Evolutionary conservation across 1,140 invertebrate genomes (phyloP), one percentile per base, ranked within the genome.

Genomic region (Caenorhabditis latens): DNA sequence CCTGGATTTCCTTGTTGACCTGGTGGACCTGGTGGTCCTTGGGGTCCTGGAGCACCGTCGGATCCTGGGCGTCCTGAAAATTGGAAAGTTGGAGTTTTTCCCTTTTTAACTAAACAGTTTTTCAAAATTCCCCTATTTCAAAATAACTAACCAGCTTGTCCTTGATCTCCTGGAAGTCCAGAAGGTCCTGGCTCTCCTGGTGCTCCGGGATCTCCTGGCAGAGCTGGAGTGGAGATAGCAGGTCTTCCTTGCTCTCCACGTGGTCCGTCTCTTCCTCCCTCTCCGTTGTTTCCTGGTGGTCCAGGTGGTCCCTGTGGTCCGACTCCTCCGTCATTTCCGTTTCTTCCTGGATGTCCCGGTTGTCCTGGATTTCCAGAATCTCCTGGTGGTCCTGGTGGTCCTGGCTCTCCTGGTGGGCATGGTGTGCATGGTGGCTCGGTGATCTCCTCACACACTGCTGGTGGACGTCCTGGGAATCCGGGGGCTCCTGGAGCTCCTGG

Each of bases 241-340:
- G 92, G 92, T 87, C 92, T 67, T 65, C 91, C 91, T 55, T 91
- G 90, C 24, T 92, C 91, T 67, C 91, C 91, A 84, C 92, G 88
- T 19, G 89, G 86, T 84, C 91, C 91, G 55, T 92, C 92, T 43
- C 89, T 75, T 50, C 92, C 91, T 19, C 53, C 43, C 65, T 88
- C 83, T 55, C 90, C 90, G 21, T 58, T 63, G 21, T 90, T 87
- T 86, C 91, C 91, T 16, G 91, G 90, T 19, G 88, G 88, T 83
- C 90, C 89, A n/a, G 88, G 89, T 42, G 89, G 89, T 88, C 89
- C 88, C 65, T 88, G 87, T 42, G 87, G 87, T 55, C 91, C 91
- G 63, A 90, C 84, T 21, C 90, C 83, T 63, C 91, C 91, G 82
- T 92, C 92, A 50, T 89, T 83, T 14, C 90, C 91, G 46, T 86